Evolutionary conservation across 2,797 vertebrate genomes (phyloP).

Genomic region (Notolabrus celidotus): DNA sequence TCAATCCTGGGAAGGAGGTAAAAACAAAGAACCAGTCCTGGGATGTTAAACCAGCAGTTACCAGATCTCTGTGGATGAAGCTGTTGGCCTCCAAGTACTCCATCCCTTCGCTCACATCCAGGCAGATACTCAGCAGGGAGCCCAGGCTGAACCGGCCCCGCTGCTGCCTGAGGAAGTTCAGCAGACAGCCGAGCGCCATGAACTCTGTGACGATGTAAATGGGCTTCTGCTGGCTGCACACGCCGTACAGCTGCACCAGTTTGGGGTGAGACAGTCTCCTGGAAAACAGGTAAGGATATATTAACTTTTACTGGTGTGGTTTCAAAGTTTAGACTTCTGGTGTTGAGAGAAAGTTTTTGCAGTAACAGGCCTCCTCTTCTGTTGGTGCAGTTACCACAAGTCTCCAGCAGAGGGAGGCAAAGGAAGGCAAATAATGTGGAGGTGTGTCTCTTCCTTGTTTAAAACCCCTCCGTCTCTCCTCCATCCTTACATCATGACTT

Average conservation of each 20-base stretch:
- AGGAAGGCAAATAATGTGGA: too few species aligned
- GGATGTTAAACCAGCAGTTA: constrained; percentile 70
- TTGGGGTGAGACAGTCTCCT: constrained; percentile 95
- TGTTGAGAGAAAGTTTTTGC: too few species aligned
- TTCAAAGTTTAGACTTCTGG: too few species aligned
- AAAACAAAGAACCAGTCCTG: too few species aligned
- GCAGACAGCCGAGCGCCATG: constrained; percentile 94
- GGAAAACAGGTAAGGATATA: too few species aligned
- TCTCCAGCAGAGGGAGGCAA: constrained; percentile 3
- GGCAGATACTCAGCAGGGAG: constrained; percentile 89
- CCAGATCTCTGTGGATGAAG: constrained; percentile 97
- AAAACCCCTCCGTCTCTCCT: background rate
- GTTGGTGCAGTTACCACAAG: background rate
- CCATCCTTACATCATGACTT: constrained; percentile 93
- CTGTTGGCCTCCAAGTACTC: constrained; percentile 90
- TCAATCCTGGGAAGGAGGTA: too few species aligned
- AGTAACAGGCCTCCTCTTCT: too few species aligned
- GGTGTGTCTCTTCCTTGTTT: too few species aligned
- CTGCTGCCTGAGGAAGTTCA: constrained; percentile 90
- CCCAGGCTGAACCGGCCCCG: constrained; percentile 85
- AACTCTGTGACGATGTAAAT: constrained; percentile 96
- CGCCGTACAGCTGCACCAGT: constrained; percentile 94
- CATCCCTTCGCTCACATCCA: constrained; percentile 94
- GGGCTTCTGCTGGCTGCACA: constrained; percentile 93
- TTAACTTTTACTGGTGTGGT: too few species aligned